phyloP scores from a whole-genome alignment of 2,797 vertebrate genomes.

The Bucorvus abyssinicus region DNA sequence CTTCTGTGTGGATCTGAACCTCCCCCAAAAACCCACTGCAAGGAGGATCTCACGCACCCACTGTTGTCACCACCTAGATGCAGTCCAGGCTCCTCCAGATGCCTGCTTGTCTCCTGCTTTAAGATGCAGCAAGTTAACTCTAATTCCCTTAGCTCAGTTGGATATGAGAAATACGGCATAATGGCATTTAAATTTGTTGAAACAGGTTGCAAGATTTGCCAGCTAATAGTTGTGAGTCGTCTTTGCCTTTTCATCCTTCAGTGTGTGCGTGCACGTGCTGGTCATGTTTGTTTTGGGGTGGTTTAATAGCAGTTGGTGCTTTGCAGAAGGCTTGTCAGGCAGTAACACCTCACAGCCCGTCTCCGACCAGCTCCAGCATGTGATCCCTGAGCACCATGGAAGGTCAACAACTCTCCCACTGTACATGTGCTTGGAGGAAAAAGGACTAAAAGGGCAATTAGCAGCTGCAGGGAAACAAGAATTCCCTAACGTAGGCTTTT shows the following conservation, averaged over 20 bases:
- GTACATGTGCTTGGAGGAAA: background rate
- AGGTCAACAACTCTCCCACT: background rate
- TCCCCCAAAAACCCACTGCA: accelerated
- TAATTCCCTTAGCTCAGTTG: background rate
- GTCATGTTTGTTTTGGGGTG: background rate
- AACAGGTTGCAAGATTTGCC: background rate
- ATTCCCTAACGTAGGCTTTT: background rate
- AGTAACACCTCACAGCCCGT: background rate
- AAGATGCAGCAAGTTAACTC: background rate
- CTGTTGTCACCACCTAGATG: background rate
- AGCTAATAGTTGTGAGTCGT: background rate
- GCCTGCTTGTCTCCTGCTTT: background rate
- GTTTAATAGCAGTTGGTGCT: background rate
- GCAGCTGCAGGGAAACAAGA: background rate
- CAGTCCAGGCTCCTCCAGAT: background rate
- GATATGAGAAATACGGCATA: background rate
- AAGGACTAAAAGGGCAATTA: background rate
- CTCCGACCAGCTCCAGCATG: background rate
- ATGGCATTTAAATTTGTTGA: background rate
- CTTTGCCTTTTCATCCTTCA: background rate
- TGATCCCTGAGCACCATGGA: background rate
- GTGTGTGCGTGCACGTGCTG: accelerated
- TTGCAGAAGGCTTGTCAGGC: background rate
- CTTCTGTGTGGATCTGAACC: accelerated
- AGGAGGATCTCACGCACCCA: accelerated